phyloP scores from a whole-genome alignment of 2,888 invertebrate genomes.

The Hydrotaea diabolus region DNA sequence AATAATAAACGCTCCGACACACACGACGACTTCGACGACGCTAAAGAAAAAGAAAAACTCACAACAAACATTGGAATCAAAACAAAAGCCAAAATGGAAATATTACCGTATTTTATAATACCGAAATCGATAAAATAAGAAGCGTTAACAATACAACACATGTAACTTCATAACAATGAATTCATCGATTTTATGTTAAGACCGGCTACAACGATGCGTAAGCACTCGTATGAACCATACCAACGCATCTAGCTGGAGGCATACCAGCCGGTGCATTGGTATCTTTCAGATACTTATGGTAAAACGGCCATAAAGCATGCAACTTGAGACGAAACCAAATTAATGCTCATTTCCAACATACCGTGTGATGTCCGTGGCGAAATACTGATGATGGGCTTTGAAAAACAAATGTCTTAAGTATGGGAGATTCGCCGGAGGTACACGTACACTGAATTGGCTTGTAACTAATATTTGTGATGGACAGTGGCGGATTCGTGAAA shows the following conservation, averaged over 20 bases:
- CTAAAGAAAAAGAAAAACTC: conserved; percentile 7
- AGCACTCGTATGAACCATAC: background rate
- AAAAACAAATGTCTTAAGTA: conserved; percentile 6
- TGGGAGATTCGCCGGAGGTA: background rate
- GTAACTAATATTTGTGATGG: background rate
- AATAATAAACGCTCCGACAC: background rate
- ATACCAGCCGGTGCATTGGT: background rate
- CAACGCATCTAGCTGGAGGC: too few relatives aligned
- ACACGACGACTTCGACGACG: too few relatives aligned
- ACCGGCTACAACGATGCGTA: background rate
- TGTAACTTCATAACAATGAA: background rate
- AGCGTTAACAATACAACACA: background rate
- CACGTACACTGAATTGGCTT: background rate
- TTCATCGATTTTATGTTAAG: conserved; percentile 23
- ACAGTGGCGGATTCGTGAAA: background rate
- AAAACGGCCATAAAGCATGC: conserved; percentile 64
- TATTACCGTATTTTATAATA: conserved; percentile 25
- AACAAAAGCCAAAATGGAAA: conserved; percentile 18
- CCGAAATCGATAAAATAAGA: background rate
- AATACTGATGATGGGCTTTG: conserved; percentile 10
- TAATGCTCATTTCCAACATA: background rate
- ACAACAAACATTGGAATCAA: conserved; percentile 26
- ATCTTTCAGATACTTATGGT: conserved; percentile 40
- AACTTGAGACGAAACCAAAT: conserved; percentile 33
- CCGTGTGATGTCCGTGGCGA: conserved; percentile 29